Evolutionary conservation across 2,797 vertebrate species (phyloP), one percentile per base, ranked within the genome.

Genomic region (Cetoscarus ocellatus): DNA sequence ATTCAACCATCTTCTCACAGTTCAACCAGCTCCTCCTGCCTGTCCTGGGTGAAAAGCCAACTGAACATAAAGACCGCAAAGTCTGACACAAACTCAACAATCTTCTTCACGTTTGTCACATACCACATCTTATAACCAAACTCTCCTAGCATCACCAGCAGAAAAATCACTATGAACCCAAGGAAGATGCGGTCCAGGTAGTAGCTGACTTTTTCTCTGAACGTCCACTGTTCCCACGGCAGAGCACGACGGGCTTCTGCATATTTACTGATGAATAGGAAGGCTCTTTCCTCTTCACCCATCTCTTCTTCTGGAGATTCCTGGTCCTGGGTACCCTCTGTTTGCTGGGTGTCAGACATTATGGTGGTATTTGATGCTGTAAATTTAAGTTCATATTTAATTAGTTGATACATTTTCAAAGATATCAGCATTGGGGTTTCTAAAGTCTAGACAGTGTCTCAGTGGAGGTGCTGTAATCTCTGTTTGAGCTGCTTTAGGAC

Each of bases 161-260:
- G 0, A 58, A 91, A 90, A 53, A 90, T 0, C 3, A 51, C 3
- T 11, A 96, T 59, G 42, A 95, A 27, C 15, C 61, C 60, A 0
- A 95, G 67, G 77, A 96, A 95, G 38, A 93, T 57, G 13, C 92
- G 92, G 74, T 96, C 94, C 0, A 92, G 11, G 27, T 66, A 90
- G 80, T 88, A 91, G 55, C 59, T 88, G 10, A 89, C 54, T 58
- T 91, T 95, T 84, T 95, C 92, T 65, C 66, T 90, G 67, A 87
- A 85, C 7, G 90, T 93, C 86, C 92, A 93, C 72, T 93, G 93
- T 14, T 90, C 73, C 94, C 94, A 94, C 0, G 94, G 93, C 10
- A 89, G 59, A 0, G 80, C 67, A 1, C 42, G 87, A 0, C 84
- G 86, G 8, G 60, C 52, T 38, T 94, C 93, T 0, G 4, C 15